phyloP scores from a whole-genome alignment of 2,113 vertebrate genomes.

The Dendrocopos noguchii region DNA sequence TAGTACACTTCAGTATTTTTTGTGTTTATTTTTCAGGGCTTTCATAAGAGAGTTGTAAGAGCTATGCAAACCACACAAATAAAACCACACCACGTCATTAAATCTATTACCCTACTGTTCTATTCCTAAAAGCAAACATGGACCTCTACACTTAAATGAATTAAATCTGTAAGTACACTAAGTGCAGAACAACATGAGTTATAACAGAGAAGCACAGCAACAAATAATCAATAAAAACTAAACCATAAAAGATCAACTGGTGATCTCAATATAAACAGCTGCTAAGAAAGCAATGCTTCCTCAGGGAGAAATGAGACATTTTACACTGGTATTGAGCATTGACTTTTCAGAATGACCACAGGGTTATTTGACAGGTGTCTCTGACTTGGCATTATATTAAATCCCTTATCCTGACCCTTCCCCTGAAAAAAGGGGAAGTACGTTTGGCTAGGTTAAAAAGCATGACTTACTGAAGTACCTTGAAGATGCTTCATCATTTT shows the following conservation, averaged over 20 bases:
- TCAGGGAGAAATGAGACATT: slow-evolving; percentile 1
- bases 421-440: background rate
- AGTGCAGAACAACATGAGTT: background rate
- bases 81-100: background rate
- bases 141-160: background rate
- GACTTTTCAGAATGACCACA: slow-evolving; percentile 31
- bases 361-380: slow-evolving; percentile 32
- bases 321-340: slow-evolving; percentile 3
- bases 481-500: background rate
- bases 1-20: background rate
- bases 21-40: background rate
- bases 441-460: background rate
- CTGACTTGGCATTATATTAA: slow-evolving; percentile 13
- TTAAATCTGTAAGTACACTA: background rate
- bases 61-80: background rate
- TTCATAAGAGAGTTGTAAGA: background rate
- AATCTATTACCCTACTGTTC: background rate
- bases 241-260: slow-evolving; percentile 6
- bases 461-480: background rate
- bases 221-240: slow-evolving; percentile 14
- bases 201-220: background rate
- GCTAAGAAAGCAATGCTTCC: background rate
- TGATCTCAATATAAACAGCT: background rate
- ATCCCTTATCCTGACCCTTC: background rate
- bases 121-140: background rate